Conservation (phyloP, 2,797 vertebrate species). For the Discoglossus pictus region DNA sequence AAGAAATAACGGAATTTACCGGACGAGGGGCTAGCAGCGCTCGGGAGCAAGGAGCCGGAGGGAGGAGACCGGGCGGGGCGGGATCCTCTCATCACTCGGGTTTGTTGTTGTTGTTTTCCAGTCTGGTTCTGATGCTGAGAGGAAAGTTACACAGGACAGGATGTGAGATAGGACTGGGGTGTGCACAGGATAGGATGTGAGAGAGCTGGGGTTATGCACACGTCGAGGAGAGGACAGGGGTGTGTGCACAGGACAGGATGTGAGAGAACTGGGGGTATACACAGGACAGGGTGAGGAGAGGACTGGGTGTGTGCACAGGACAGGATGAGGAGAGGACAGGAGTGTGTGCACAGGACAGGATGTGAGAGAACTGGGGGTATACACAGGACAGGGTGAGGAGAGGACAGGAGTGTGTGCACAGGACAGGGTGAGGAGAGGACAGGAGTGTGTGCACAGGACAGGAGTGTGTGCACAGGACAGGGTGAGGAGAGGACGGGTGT, state of each 20-base stretch:
- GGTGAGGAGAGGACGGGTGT: too few species aligned
- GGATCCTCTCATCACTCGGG: constrained; percentile 14
- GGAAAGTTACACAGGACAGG: not conserved
- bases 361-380: too few species aligned
- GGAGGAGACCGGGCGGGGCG: constrained; percentile 8
- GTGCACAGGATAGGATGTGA: not conserved
- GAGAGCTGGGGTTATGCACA: too few species aligned
- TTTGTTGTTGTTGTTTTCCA: constrained; percentile 12
- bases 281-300: too few species aligned
- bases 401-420: too few species aligned
- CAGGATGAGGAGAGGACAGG: too few species aligned
- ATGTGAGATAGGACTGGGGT: not conserved
- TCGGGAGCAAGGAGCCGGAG: not conserved
- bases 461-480: too few species aligned
- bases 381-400: not conserved
- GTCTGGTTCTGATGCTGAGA: not conserved
- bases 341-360: too few species aligned
- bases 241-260: too few species aligned
- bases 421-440: too few species aligned
- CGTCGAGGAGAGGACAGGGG: not conserved
- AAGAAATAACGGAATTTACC: not conserved
- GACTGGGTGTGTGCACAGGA: not conserved
- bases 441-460: too few species aligned
- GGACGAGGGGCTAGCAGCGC: not conserved
- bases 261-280: too few species aligned